Conservation (phyloP, 1,140 invertebrate genomes). For the Spodoptera litura region DNA sequence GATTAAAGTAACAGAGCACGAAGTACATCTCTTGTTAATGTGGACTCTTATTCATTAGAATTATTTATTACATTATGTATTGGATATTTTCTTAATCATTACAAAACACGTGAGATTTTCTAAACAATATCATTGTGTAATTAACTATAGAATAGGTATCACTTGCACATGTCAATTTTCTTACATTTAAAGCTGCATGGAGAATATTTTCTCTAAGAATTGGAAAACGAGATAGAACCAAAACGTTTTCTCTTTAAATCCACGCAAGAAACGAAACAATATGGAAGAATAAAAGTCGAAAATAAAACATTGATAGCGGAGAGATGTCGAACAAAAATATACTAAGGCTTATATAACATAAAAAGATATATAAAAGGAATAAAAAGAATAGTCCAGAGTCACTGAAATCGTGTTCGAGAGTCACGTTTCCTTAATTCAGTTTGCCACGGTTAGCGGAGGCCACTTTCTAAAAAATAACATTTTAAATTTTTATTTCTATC, state of each 20-base stretch:
- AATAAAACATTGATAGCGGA: not conserved
- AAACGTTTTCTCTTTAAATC: no score
- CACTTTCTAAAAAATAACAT: slow-evolving; percentile 66
- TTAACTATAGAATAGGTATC: no score
- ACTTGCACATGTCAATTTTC: no score
- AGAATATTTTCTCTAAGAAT: no score
- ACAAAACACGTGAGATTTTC: no score
- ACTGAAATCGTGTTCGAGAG: slow-evolving; percentile 63
- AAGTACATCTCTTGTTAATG: not conserved
- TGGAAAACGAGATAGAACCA: no score
- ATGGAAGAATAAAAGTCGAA: not conserved
- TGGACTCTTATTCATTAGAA: no score
- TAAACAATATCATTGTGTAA: no score
- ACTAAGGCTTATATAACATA: slow-evolving; percentile 23
- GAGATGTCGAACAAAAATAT: slow-evolving; percentile 6
- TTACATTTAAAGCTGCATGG: no score
- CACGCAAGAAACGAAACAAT: not conserved
- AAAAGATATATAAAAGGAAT: slow-evolving; percentile 46
- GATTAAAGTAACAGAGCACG: not conserved
- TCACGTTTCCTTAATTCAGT: slow-evolving; percentile 70
- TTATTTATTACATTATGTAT: no score
- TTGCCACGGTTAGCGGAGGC: slow-evolving; percentile 57
- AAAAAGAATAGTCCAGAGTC: slow-evolving; percentile 55
- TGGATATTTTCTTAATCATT: no score
- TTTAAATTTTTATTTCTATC: slow-evolving; percentile 31